Evolutionary conservation across 1,140 invertebrate genomes (phyloP), one percentile per base, ranked within the genome.

Genomic region (Proales similis): DNA sequence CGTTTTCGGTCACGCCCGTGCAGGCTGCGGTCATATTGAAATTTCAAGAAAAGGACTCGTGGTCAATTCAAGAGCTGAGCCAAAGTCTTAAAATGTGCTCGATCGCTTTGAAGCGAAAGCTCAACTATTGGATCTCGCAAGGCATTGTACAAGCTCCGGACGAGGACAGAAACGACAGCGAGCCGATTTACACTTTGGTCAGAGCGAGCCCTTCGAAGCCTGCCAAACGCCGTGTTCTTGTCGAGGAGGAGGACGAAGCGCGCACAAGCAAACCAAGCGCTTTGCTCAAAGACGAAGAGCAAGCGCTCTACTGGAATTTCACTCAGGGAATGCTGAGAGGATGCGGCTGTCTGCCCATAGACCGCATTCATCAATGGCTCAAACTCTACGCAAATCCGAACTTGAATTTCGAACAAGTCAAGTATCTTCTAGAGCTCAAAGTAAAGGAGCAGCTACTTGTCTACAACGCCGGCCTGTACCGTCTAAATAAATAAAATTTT

Each of bases 1-100:
- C 86, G 64, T 81, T 95, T 65, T 85, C 83, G 47, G 90, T 94
- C 1, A 85, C 88, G 3, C 90, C 93, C 0, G 84, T 90, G 24
- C 88, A 95, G 74, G 92, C 91, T 0, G 87, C 90, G 0, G 86
- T 97, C 48, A 87, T 98, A 62, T 85, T 88, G 79, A 84, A 93
- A 74, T 98, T 96, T 74, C 85, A 95, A 78, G 82, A 86, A 68
- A 87, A 90, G 78, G 83, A 78, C 65, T 80, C 85, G 72, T 91
- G 88, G 88, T 80, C 81, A 7, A 74, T 93, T 38, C 85, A 90
- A 66, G 86, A 91, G 65, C 73, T 95, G 2, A 85, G 86, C 70
- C 79, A 84, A 69, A 77, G 83, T 2, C 86, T 92, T 78, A 85
- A 89, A 68, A 84, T 90, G 20, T 85, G 90, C 7, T 79, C 85